phyloP scores from a whole-genome alignment of 2,797 vertebrate genomes.

The Pelobates cultripes region DNA sequence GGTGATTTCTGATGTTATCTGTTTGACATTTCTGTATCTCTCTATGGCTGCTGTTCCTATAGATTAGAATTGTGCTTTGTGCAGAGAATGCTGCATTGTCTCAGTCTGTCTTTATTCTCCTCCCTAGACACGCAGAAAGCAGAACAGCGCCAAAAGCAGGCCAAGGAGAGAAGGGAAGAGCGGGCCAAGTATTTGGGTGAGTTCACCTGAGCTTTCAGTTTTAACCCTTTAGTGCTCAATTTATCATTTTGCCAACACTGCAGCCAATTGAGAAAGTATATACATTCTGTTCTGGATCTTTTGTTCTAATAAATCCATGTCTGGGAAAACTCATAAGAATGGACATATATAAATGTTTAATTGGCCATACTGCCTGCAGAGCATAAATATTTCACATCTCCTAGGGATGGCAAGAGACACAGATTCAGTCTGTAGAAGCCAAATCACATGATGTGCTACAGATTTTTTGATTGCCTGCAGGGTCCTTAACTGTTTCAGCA shows the following conservation, averaged over 20 bases:
- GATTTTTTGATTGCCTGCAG: neutral
- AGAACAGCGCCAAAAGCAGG: slow-evolving; percentile 90
- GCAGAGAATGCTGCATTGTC: neutral
- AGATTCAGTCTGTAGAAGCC: neutral
- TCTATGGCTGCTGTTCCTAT: neutral
- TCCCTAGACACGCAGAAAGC: slow-evolving; percentile 83
- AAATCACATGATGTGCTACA: neutral
- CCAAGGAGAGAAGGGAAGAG: slow-evolving; percentile 90
- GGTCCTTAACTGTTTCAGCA: neutral
- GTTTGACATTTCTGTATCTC: no score
- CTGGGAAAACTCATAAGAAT: no score
- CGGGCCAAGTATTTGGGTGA: slow-evolving; percentile 93
- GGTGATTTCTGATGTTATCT: no score
- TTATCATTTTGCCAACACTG: neutral
- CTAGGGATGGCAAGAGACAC: slow-evolving; percentile 3
- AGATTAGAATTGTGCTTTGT: neutral
- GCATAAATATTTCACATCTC: slow-evolving; percentile 46
- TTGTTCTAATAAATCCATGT: neutral
- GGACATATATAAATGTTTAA: slow-evolving; percentile 36
- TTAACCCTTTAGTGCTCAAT: no score
- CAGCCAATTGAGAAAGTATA: neutral
- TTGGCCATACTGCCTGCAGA: slow-evolving; percentile 7
- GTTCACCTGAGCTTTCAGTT: slow-evolving; percentile 46
- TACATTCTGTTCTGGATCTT: neutral
- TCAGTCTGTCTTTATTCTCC: neutral